These are phyloP conservation scores for Alexandromys fortis DNA, from an alignment of 2,113 vertebrate genomes.

Conservation along the genomic window DNA sequence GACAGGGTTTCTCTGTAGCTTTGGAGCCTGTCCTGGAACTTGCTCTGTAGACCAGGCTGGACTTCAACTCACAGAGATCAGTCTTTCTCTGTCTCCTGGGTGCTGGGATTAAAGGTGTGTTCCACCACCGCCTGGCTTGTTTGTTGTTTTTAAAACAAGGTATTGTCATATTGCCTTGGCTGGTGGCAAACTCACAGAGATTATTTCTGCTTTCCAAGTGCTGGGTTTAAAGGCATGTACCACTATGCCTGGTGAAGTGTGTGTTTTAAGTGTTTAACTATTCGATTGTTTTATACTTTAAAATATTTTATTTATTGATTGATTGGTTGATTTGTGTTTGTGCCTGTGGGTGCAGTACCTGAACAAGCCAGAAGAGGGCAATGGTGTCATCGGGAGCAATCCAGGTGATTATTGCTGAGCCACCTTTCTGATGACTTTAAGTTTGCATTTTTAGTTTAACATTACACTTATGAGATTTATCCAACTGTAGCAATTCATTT, in stretches of 20 bases:
- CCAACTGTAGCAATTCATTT: background rate
- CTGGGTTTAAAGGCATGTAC: background rate
- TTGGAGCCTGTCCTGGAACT: too few relatives aligned
- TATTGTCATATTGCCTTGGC: background rate
- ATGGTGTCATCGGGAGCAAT: background rate
- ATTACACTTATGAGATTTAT: background rate
- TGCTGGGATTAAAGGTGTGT: too few relatives aligned
- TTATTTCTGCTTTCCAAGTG: background rate
- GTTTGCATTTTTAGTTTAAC: conserved; percentile 1
- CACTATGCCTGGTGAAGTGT: background rate
- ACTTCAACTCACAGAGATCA: too few relatives aligned
- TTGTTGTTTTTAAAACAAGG: background rate
- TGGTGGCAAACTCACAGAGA: background rate
- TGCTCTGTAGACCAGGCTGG: too few relatives aligned
- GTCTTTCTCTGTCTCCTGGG: too few relatives aligned
- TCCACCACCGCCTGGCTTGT: too few relatives aligned
- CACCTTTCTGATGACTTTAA: background rate
- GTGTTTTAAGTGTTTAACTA: background rate
- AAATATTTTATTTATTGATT: background rate
- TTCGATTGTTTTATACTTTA: background rate
- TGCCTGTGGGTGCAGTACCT: background rate
- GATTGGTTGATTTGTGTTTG: background rate
- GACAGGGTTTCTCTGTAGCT: too few relatives aligned
- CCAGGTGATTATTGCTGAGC: background rate
- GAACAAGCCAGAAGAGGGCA: background rate